These are phyloP conservation scores for Lepidonotus clava DNA, from an alignment of 2,888 invertebrate species.

Conservation along the genomic window DNA sequence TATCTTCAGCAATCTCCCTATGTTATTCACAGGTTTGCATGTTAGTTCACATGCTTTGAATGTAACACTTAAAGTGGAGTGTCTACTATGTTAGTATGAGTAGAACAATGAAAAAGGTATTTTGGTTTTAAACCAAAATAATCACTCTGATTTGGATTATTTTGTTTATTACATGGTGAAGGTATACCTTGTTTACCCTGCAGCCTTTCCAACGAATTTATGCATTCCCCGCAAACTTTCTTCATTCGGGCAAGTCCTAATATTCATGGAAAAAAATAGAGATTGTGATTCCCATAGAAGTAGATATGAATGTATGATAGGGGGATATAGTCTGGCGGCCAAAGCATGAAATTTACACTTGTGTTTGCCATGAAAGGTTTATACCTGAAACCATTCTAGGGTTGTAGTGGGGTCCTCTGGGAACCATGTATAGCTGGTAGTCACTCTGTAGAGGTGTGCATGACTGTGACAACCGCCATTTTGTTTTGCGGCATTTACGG, in stretches of 20 bases:
- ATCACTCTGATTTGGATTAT: constrained; percentile 30
- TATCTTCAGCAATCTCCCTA: too few species aligned
- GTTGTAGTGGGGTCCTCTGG: too few species aligned
- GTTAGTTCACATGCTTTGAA: background rate
- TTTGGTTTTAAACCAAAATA: background rate
- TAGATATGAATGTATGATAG: background rate
- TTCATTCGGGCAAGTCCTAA: constrained; percentile 51
- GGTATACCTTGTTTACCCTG: constrained; percentile 50
- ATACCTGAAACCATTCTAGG: too few species aligned
- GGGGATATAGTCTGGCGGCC: too few species aligned
- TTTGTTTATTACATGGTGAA: constrained; percentile 16
- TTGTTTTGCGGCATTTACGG: too few species aligned
- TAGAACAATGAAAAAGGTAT: background rate
- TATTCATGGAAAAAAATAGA: constrained; percentile 26
- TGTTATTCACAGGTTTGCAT: too few species aligned
- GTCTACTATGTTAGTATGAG: background rate
- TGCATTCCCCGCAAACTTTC: constrained; percentile 49
- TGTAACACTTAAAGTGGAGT: background rate
- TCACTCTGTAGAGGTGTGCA: too few species aligned
- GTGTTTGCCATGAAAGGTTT: too few species aligned
- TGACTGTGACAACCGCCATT: too few species aligned
- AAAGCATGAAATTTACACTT: too few species aligned
- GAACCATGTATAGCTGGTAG: too few species aligned
- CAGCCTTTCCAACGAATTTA: constrained; percentile 34
- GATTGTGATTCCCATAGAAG: background rate